Percentiles rank a stretch among this genome's conserved stretches.
phyloP scores from a whole-genome alignment of 2,113 vertebrate species.

The Erinaceus europaeus region DNA sequence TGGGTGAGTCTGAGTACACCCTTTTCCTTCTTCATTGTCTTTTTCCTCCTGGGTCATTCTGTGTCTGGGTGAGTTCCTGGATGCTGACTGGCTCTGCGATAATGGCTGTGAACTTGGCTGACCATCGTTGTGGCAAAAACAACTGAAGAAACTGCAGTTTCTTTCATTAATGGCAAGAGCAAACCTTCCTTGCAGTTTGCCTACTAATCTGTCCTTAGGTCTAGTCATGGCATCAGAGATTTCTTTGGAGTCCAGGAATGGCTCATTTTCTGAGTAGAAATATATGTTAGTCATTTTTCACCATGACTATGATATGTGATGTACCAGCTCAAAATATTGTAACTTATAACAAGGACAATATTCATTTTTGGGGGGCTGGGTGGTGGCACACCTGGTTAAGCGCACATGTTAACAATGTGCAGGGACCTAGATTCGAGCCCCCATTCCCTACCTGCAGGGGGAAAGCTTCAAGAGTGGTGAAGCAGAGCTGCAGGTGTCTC shows the following conservation, averaged over 20 bases:
- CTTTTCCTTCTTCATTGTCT: neutral
- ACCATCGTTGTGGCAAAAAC: neutral
- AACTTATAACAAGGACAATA: neutral
- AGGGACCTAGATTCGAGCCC: too few relatives aligned
- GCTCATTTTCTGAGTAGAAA: neutral
- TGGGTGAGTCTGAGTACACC: rapidly evolving
- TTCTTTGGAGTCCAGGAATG: neutral
- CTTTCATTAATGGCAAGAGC: neutral
- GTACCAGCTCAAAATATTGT: neutral
- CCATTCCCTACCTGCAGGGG: too few relatives aligned
- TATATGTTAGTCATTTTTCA: neutral
- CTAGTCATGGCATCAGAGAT: rapidly evolving
- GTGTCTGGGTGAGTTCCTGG: neutral
- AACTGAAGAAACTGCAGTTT: neutral
- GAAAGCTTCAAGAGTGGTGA: too few relatives aligned
- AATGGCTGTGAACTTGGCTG: neutral
- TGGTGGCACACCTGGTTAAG: too few relatives aligned
- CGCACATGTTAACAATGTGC: too few relatives aligned
- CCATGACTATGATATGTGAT: neutral
- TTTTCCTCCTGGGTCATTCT: neutral
- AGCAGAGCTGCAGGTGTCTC: too few relatives aligned
- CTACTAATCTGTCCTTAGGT: neutral
- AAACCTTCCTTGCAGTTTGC: neutral
- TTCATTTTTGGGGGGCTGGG: too few relatives aligned
- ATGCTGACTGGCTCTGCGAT: neutral